Evolutionary conservation across 1,140 invertebrate genomes (phyloP).

Genomic region (Eumeta japonica): DNA sequence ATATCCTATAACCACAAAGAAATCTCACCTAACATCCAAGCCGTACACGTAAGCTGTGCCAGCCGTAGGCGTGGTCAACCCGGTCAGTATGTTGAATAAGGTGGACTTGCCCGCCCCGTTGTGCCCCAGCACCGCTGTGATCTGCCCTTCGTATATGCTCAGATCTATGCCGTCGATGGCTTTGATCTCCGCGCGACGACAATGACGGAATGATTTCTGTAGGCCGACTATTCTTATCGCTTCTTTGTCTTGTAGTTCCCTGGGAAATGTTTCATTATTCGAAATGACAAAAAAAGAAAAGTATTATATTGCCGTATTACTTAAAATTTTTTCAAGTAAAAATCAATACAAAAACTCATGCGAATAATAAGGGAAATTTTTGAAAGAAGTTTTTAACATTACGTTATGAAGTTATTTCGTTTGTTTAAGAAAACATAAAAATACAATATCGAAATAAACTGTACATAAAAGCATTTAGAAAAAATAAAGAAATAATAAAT

Average conservation of each 20-base stretch:
- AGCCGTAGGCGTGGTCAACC: conserved; percentile 70
- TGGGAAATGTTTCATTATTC: too few species aligned
- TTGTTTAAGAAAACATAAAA: too few species aligned
- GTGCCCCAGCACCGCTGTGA: conserved; percentile 82
- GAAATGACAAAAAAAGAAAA: background rate
- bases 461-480: too few species aligned
- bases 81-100: conserved; percentile 82
- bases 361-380: conserved; percentile 6
- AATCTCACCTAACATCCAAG: conserved; percentile 63
- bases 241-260: conserved; percentile 70
- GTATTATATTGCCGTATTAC: background rate
- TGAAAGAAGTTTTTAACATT: background rate
- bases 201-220: conserved; percentile 69
- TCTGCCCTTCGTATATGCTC: conserved; percentile 78
- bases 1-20: too few species aligned
- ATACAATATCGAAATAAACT: too few species aligned
- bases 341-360: conserved; percentile 2
- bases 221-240: conserved; percentile 74
- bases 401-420: background rate
- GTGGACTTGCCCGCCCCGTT: conserved; percentile 89
- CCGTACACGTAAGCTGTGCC: conserved; percentile 79
- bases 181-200: conserved; percentile 57
- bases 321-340: too few species aligned
- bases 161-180: conserved; percentile 67
- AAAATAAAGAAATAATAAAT: too few species aligned